phyloP scores from a whole-genome alignment of 2,888 invertebrate species.

The Helleia helle region DNA sequence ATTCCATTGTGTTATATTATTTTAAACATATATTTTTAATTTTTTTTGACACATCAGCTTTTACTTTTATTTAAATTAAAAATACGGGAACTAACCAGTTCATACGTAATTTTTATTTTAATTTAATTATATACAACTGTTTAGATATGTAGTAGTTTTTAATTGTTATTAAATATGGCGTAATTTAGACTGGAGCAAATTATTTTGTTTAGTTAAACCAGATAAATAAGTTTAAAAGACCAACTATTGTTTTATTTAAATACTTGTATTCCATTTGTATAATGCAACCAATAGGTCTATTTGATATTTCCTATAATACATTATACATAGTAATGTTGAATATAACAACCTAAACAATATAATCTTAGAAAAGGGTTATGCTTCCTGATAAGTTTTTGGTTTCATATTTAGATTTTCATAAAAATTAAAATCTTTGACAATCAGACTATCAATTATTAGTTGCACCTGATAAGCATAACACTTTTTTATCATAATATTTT shows the following conservation, averaged over 20 bases:
- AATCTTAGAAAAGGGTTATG: no score
- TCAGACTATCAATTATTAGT: no score
- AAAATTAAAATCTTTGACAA: no score
- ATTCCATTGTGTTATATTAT: slow-evolving; percentile 19
- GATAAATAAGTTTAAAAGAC: slow-evolving; percentile 4
- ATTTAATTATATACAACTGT: background rate
- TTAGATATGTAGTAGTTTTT: slow-evolving; percentile 5
- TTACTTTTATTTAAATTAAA: background rate
- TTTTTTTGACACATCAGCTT: slow-evolving; percentile 7
- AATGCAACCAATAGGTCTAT: no score
- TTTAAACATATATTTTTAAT: slow-evolving; percentile 27
- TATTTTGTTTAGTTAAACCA: slow-evolving; percentile 10
- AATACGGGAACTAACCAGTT: background rate
- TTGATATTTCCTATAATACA: no score
- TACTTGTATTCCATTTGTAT: no score
- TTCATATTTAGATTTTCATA: no score
- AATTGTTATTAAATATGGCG: slow-evolving; percentile 3
- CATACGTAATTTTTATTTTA: background rate
- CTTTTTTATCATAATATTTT: no score
- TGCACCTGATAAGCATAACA: no score
- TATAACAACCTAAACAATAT: no score
- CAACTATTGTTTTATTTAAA: background rate
- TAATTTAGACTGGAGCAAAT: slow-evolving; percentile 5
- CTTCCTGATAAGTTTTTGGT: no score
- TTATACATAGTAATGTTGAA: no score